Evolutionary conservation across 2,888 invertebrate genomes (phyloP), one percentile per base, ranked within the genome.

Genomic region (Orchesellides sinensis): DNA sequence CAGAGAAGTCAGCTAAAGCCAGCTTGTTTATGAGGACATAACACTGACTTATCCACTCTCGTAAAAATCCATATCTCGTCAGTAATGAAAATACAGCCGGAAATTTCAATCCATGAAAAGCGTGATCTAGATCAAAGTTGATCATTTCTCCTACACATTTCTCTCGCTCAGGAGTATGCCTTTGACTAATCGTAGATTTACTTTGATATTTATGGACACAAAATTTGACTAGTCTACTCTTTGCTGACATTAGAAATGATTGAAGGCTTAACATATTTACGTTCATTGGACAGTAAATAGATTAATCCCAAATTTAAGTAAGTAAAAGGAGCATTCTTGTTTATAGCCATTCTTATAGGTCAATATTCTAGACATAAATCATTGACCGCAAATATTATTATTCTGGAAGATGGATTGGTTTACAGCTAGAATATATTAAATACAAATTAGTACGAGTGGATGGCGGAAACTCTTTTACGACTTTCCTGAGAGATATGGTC

Each of bases 51-150:
- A 75, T 66, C 66, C 56, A 27, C 25, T 45, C 77, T 59, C 59
- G 25, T 32, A 54, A 61, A 45, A 52, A 66, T 63, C 63, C 23
- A 47, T 74, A 61, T 79, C 65, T 72, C n/a, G n/a, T 70, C 25
- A n/a, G 21, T 78, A 72, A 79, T 79, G 79, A 79, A 79, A 72
- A 61, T 79, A 79, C 79, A 65, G 72, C 79, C 79, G 79, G 79
- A 79, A 79, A 79, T 72, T 79, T 79, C 79, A 79, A 70, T 79
- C 70, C 65, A 79, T 54, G 32, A 45, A 79, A 79, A 72, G 79
- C 79, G 79, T 79, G 72, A 79, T 54, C 25, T 35, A 52, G 63
- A 79, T 70, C 69, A 47, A 45, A 65, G 68, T 77, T 68, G 56
- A 40, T 49, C 65, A 75, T 75, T 66, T 66, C 75, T 54, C 32